Conservation (phyloP, 2,113 vertebrate genomes). For the Apaloderma vittatum region DNA sequence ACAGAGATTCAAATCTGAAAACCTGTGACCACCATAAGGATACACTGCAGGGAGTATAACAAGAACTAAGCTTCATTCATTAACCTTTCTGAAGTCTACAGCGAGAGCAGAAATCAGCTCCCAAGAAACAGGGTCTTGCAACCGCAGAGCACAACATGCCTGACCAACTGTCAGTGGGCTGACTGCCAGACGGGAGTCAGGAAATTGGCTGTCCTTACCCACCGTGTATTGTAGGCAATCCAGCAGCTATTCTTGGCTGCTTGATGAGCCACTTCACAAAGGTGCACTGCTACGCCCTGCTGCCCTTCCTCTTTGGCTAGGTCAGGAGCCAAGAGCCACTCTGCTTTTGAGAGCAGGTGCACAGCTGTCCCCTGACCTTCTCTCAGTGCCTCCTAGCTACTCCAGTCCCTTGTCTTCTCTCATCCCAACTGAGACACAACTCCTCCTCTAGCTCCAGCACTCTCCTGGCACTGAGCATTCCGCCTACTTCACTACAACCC, state of each 20-base stretch:
- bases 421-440: neutral
- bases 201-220: neutral
- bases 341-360: neutral
- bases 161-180: neutral
- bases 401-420: neutral
- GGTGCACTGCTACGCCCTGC: neutral
- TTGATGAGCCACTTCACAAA: neutral
- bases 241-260: neutral
- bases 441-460: neutral
- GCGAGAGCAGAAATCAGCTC: neutral
- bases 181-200: neutral
- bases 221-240: accelerated
- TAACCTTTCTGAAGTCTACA: neutral
- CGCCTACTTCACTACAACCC: neutral
- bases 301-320: neutral
- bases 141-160: neutral
- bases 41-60: neutral
- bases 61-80: neutral
- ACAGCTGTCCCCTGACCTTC: accelerated
- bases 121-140: accelerated
- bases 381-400: neutral
- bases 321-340: neutral
- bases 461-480: neutral
- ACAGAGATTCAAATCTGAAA: slow-evolving; percentile 18
- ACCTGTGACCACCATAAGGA: neutral